Evolutionary conservation across 2,888 invertebrate species (phyloP).

Genomic region (Vesta saturnalis): DNA sequence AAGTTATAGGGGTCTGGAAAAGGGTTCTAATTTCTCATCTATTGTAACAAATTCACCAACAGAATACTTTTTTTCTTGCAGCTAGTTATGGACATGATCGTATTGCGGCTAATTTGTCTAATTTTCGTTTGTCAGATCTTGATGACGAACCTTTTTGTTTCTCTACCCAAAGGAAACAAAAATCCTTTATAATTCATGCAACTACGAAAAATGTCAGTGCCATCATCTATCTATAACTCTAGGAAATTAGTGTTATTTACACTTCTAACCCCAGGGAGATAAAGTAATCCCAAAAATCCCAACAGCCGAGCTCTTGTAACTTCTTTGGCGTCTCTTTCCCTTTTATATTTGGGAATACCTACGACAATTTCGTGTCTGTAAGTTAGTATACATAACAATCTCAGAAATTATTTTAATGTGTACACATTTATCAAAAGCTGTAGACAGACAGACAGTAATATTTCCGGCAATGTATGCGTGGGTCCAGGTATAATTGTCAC

Average conservation of each 20-base stretch:
- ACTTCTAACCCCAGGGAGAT: conserved; percentile 20
- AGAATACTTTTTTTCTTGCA: conserved; percentile 14
- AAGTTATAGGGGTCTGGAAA: conserved; percentile 21
- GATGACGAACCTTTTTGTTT: background rate
- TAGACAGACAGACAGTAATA: too few relatives aligned
- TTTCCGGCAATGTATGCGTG: too few relatives aligned
- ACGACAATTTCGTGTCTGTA: too few relatives aligned
- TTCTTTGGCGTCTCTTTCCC: conserved; percentile 28
- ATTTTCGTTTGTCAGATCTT: background rate
- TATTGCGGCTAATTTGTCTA: conserved; percentile 1
- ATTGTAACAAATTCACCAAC: too few relatives aligned
- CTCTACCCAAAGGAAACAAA: background rate
- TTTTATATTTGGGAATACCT: conserved; percentile 15
- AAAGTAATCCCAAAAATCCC: conserved; percentile 33
- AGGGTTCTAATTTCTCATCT: conserved; percentile 11
- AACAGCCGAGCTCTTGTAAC: conserved; percentile 24
- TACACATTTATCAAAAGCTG: too few relatives aligned
- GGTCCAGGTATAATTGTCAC: conserved; percentile 13
- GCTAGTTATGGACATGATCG: conserved; percentile 10
- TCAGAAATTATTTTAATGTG: too few relatives aligned
- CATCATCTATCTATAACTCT: conserved; percentile 23
- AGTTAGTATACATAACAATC: too few relatives aligned
- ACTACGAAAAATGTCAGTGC: background rate
- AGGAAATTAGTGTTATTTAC: conserved; percentile 29
- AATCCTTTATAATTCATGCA: conserved; percentile 10